A percentile compares a stretch with the other conserved stretches of the same genome.
Conservation (phyloP, 1,140 invertebrate genomes). For the Drosophila sproati region DNA sequence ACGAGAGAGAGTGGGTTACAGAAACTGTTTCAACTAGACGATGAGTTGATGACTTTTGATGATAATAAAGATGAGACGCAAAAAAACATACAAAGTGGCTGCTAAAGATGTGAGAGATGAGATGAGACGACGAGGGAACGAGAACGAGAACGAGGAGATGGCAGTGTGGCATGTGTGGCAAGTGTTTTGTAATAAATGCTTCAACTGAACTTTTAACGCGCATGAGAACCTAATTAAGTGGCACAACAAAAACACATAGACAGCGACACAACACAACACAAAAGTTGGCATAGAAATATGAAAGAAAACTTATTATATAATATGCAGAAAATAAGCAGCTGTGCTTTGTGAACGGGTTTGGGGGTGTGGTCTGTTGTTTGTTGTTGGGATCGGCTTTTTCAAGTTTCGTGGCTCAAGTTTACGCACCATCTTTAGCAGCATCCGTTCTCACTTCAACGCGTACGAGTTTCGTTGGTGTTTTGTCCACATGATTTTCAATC, state of each 20-base stretch:
- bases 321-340: constrained; percentile 32
- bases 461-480: constrained; percentile 88
- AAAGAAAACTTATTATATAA: constrained; percentile 46
- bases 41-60: constrained; percentile 29
- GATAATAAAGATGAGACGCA: constrained; percentile 38
- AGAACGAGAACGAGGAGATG: constrained; percentile 30
- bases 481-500: constrained; percentile 86
- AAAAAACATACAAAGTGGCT: background rate
- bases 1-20: constrained; percentile 34
- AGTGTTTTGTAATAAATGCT: constrained; percentile 64
- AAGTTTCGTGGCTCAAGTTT: background rate
- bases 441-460: constrained; percentile 89
- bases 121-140: constrained; percentile 20
- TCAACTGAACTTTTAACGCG: constrained; percentile 65
- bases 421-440: constrained; percentile 86
- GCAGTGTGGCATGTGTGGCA: constrained; percentile 60
- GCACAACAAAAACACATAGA: constrained; percentile 45
- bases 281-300: constrained; percentile 55
- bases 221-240: constrained; percentile 73
- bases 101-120: constrained; percentile 19
- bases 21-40: constrained; percentile 28
- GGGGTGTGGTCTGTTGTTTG: background rate
- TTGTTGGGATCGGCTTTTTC: no score
- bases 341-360: background rate
- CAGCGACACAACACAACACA: constrained; percentile 48